phyloP scores from a whole-genome alignment of 2,113 vertebrate genomes.

The Vulpes lagopus region DNA sequence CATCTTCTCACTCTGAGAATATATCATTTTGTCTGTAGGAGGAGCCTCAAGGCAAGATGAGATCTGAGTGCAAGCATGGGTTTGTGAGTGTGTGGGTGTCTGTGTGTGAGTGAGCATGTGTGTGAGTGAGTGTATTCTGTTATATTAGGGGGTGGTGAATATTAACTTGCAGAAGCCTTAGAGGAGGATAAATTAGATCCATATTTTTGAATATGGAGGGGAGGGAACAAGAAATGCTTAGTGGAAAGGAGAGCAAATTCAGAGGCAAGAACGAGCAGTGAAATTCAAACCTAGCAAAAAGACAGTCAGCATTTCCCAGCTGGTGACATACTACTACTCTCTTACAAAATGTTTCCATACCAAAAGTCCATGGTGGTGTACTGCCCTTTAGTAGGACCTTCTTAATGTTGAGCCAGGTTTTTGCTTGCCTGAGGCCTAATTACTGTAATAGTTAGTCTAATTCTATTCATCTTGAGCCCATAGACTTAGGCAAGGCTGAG shows the following conservation, averaged over 20 bases:
- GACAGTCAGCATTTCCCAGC: not conserved
- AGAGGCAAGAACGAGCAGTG: not conserved
- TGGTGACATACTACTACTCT: not conserved
- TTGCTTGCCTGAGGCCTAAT: slow-evolving; percentile 23
- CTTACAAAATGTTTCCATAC: not conserved
- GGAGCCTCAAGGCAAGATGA: not conserved
- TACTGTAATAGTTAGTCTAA: not conserved
- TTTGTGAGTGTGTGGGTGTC: not conserved
- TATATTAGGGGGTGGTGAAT: not conserved
- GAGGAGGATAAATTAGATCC: not conserved
- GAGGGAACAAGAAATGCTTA: not conserved
- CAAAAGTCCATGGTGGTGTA: not conserved
- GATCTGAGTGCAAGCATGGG: not conserved
- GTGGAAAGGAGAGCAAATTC: slow-evolving; percentile 25
- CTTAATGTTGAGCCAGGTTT: not conserved
- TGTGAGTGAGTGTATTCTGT: not conserved
- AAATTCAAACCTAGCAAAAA: not conserved
- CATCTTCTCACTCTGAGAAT: not conserved
- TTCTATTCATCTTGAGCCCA: slow-evolving; percentile 37
- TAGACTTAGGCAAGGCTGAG: not conserved
- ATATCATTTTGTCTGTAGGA: not conserved
- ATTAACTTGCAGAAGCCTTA: not conserved
- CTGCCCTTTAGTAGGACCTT: not conserved
- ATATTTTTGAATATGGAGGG: not conserved
- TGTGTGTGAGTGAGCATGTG: too few species aligned